A percentile compares a stretch with the other conserved stretches of the same genome.
Evolutionary conservation across 2,888 invertebrate genomes (phyloP).

Genomic region (Automeris io): DNA sequence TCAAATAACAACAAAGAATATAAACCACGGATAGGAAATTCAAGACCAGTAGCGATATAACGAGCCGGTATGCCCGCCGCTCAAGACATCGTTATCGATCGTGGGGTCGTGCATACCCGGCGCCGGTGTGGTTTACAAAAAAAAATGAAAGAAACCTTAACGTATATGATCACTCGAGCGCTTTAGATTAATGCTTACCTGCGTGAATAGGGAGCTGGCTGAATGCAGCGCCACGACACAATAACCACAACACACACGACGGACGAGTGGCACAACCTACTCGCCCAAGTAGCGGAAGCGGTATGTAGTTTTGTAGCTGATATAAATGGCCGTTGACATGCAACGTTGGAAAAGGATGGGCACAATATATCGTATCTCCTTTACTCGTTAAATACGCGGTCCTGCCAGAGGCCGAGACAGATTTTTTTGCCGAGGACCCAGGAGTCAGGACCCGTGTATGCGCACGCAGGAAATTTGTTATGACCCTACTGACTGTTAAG

Average conservation of each 20-base stretch:
- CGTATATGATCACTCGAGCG: constrained; percentile 13
- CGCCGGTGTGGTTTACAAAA: constrained; percentile 40
- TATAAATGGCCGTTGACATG: constrained; percentile 64
- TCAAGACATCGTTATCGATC: constrained; percentile 72
- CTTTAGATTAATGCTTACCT: constrained; percentile 41
- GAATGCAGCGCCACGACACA: constrained; percentile 58
- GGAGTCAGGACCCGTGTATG: constrained; percentile 37
- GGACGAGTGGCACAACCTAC: constrained; percentile 62
- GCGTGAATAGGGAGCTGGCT: constrained; percentile 38
- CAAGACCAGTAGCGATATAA: constrained; percentile 34
- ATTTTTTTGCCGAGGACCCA: constrained; percentile 35
- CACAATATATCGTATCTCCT: constrained; percentile 23
- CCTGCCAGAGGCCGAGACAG: constrained; percentile 31
- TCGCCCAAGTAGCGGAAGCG: constrained; percentile 59
- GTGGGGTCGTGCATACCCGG: constrained; percentile 48
- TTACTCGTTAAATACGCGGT: constrained; percentile 24
- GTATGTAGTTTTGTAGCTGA: constrained; percentile 50
- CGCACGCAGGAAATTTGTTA: constrained; percentile 54
- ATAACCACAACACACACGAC: constrained; percentile 62
- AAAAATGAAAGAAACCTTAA: constrained; percentile 32
- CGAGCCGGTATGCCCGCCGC: constrained; percentile 37
- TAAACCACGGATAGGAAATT: constrained; percentile 31
- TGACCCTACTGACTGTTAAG: constrained; percentile 9
- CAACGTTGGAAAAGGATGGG: constrained; percentile 37
- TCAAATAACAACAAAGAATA: background rate